Evolutionary conservation across 1,140 invertebrate genomes (phyloP).

Genomic region (Halyomorpha halys): DNA sequence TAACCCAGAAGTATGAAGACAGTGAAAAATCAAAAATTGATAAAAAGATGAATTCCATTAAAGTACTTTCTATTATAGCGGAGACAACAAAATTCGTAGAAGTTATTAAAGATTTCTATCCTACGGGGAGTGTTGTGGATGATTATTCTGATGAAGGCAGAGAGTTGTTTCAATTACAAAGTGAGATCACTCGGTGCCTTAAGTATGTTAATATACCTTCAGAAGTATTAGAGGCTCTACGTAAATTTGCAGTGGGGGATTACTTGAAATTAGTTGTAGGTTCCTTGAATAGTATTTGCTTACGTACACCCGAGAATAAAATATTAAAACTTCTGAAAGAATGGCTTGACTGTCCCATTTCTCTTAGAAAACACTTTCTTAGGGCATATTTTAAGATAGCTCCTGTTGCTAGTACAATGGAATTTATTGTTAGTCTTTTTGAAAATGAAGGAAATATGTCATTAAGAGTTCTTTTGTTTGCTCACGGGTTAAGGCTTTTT

Average conservation of each 20-base stretch:
- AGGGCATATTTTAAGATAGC: constrained; percentile 4
- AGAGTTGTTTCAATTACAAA: constrained; percentile 8
- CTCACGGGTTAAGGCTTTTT: neutral
- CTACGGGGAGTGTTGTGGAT: neutral
- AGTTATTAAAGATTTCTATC: neutral
- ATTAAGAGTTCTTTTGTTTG: constrained; percentile 17
- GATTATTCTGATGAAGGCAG: constrained; percentile 13
- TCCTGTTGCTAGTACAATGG: neutral
- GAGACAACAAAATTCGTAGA: neutral
- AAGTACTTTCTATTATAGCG: constrained; percentile 1
- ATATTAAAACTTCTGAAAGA: neutral
- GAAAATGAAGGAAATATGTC: constrained; percentile 19
- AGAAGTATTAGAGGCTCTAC: neutral
- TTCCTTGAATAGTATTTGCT: constrained; percentile 9
- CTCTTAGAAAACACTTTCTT: constrained; percentile 22
- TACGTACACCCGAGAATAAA: constrained; percentile 10
- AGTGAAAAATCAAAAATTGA: neutral
- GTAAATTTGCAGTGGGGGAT: constrained; percentile 18
- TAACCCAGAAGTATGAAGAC: neutral
- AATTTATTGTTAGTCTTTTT: neutral
- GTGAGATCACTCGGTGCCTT: neutral
- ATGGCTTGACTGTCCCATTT: constrained; percentile 19
- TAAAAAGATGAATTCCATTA: neutral
- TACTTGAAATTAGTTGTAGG: constrained; percentile 21
- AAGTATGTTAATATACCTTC: neutral